Evolutionary conservation across 2,888 invertebrate genomes (phyloP).

Genomic region (Hetaerina titia): DNA sequence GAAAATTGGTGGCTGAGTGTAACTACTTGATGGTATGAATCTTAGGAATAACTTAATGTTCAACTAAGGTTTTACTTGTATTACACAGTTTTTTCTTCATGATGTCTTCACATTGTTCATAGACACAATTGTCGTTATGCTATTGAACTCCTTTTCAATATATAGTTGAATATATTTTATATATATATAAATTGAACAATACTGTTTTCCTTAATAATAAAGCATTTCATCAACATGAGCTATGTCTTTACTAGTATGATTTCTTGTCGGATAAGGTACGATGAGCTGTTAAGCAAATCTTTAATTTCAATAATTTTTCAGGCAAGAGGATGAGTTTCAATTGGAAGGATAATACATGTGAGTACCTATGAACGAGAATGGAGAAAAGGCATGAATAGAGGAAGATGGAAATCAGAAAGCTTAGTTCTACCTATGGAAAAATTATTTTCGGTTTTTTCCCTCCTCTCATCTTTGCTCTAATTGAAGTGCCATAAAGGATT

Average conservation of each 20-base stretch:
- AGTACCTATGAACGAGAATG: not conserved
- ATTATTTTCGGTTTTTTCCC: too few species aligned
- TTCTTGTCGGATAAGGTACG: not conserved
- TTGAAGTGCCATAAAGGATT: too few species aligned
- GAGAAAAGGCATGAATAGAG: too few species aligned
- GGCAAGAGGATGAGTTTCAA: not conserved
- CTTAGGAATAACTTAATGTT: constrained; percentile 57
- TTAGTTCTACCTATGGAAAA: not conserved
- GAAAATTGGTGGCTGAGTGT: constrained; percentile 20
- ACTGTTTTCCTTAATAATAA: constrained; percentile 47
- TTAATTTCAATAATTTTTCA: not conserved
- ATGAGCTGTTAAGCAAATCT: not conserved
- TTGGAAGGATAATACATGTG: not conserved
- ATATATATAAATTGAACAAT: constrained; percentile 43
- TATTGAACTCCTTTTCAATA: constrained; percentile 31
- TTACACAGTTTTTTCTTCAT: constrained; percentile 37
- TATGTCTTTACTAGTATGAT: not conserved
- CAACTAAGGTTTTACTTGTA: constrained; percentile 43
- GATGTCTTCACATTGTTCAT: constrained; percentile 60
- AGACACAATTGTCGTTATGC: constrained; percentile 18
- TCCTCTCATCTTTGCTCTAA: too few species aligned
- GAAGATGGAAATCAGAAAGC: too few species aligned
- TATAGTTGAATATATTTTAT: constrained; percentile 63
- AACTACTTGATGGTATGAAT: constrained; percentile 28
- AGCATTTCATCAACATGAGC: constrained; percentile 28